Evolutionary conservation across 2,113 vertebrate genomes (phyloP), one percentile per base, ranked within the genome.

Genomic region (Charina bottae): DNA sequence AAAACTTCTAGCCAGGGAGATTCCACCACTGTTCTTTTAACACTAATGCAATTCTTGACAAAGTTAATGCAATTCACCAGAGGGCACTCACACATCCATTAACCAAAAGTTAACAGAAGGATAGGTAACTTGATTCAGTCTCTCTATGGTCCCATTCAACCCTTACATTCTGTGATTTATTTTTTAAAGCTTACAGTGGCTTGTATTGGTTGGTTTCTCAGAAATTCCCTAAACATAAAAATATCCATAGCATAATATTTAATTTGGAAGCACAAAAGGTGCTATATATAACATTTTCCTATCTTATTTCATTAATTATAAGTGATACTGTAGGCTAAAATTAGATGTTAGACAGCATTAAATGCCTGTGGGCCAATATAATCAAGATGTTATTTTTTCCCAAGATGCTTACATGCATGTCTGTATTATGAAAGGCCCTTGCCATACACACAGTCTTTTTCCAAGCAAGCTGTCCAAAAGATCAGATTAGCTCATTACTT

Each of bases 281-380:
- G 3, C 84, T 87, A 93, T 59, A 94, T 93, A 89, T n/a, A 95
- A 19, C 6, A 33, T 2, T 86, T 90, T 83, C 88, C 56, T 90
- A 94, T 62, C 83, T 46, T 19, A 62, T 83, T 60, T 11, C 58
- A 62, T 90, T 90, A 85, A 60, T 62, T 85, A 60, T 4, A 49
- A 53, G 8, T 23, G 89, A 90, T 85, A 59, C 4, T 15, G 17
- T 53, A 11, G 37, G 46, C 56, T n/a, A 85, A 60, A 85, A 62
- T n/a, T 49, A 85, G 37, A 60, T 46, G 17, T 19, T 24, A 59
- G 13, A 53, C 15, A 23, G 26, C 3, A 49, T 6, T 21, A 12
- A 24, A 33, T 33, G 26, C 9, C 21, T 33, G 10, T 49, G 55
- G 53, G 26, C 42, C 23, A 60, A 23, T 19, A n/a, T n/a, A 53